Evolutionary conservation across 2,797 vertebrate species (phyloP), one percentile per base, ranked within the genome.

Genomic region (Sebastes jordani): DNA sequence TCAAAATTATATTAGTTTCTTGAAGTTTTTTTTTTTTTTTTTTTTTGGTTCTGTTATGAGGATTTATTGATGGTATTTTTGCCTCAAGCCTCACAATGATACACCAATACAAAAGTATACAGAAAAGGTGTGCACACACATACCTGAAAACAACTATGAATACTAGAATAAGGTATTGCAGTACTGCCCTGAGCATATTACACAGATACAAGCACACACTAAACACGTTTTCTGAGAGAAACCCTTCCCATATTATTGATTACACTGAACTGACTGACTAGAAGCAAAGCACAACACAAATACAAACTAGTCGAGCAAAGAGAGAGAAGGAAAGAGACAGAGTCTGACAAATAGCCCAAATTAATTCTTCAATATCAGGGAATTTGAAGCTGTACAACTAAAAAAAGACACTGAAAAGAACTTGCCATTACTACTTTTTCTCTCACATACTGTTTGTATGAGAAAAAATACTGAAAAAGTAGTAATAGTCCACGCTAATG

Each of bases 211-310:
- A 32, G 7, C 22, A 62, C 54, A 69, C 36, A 61, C 7, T 20
- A 0, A 18, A 20, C 46, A 56, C 5, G 30, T 56, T 74, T 3
- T 42, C 49, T 30, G 54, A 36, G 11, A 73, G 49, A 13, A 81
- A 59, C 29, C 56, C 32, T 23, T 49, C 38, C 61, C 30, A 36
- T 25, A 20, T 74, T 78, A 88, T 78, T 5, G 82, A 86, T 81
- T 65, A 56, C 46, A 30, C 6, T 79, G 29, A 88, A 84, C 13
- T 78, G 72, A 83, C 71, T 81, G 74, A 77, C 8, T 74, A 62
- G 38, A 80, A 82, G 73, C 60, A 73, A 59, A 29, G 4, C n/a
- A 74, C 38, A 69, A 61, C 66, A 58, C 64, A 69, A 71, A 88
- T 34, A 73, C 65, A 78, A 60, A 59, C n/a, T 20, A 65, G 4